Base-by-base conservation (phyloP, 2,888 invertebrate species). In the Ceramica pisi region DNA sequence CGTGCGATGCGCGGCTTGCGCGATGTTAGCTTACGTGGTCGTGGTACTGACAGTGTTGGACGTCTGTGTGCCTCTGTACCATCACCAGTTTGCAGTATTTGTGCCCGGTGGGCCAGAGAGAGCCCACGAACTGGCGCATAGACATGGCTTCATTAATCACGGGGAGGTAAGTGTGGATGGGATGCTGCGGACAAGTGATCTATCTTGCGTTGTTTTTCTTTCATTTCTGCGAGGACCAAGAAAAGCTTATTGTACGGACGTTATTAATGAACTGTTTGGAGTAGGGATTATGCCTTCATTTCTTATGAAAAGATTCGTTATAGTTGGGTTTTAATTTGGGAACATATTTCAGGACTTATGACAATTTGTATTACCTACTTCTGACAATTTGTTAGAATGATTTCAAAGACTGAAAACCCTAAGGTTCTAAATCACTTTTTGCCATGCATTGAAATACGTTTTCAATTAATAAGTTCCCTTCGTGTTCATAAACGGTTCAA, bases 121-220 rank as follows among this genome's bases (percentile, higher is more conserved):
- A 66, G 95, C 93, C 68, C 93, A 95, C 86, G 92, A 92, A 69
- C 79, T 96, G 73, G 96, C 96, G n/a, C 93, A 94, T 81, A 92
- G 91, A 80, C 95, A 95, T 82, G 96, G 96, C 73, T 96, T 96
- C 88, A 82, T 94, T 86, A 96, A 95, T 86, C 96, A 96, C 87
- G 96, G 96, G 80, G 94, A 95, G 95, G 96, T 96, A 90, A 91
- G 91, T 80, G 79, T 75, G 70, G 78, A 80, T 64, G 74, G 71
- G 80, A 86, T 82, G 78, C 63, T 71, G 70, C 63, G 64, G 81
- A 71, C 74, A 68, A 68, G 80, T 73, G 78, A 73, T 83, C 83
- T 82, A 75, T 86, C 84, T 84, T 84, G 57, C 81, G 67, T 71
- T 77, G 81, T 75, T 80, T 76, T 86, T 61, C 71, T 82, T 84